Evolutionary conservation across 2,888 invertebrate species (phyloP).

Genomic region (Lamellibrachia columna): DNA sequence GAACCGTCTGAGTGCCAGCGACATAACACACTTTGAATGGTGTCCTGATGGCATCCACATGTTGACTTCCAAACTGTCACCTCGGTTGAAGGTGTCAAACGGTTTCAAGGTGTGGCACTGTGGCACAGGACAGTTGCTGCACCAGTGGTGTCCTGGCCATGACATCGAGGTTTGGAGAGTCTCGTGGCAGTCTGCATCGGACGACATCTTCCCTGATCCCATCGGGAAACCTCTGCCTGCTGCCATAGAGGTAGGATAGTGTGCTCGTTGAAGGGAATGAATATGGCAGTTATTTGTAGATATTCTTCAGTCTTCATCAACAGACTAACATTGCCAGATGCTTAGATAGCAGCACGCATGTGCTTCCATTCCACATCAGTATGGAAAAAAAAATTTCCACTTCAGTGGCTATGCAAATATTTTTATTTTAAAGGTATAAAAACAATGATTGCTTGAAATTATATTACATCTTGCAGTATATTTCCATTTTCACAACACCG

Average conservation of each 20-base stretch:
- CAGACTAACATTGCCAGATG: too few relatives aligned
- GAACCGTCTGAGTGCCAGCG: conserved; percentile 69
- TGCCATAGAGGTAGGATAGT: neutral
- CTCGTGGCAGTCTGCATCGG: neutral
- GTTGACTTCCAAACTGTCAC: conserved; percentile 89
- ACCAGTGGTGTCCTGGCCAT: neutral
- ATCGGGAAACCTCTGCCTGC: neutral
- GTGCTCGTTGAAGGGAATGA: neutral
- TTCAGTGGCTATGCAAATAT: too few relatives aligned
- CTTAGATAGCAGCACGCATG: too few relatives aligned
- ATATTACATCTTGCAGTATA: too few relatives aligned
- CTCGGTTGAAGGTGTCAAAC: conserved; percentile 89
- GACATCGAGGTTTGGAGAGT: neutral
- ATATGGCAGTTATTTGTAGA: neutral
- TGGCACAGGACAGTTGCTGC: neutral
- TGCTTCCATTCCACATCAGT: too few relatives aligned
- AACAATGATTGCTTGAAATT: too few relatives aligned
- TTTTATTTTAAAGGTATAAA: too few relatives aligned
- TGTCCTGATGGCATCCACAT: conserved; percentile 92
- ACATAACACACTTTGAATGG: conserved; percentile 78
- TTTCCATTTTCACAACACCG: too few relatives aligned
- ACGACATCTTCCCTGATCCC: neutral
- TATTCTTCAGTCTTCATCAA: neutral
- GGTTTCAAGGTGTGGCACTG: conserved; percentile 66
- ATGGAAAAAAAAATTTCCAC: too few relatives aligned